Percentiles rank a stretch among this genome's conserved stretches.
Conservation (phyloP, 30 jellyfish, hydroid and myxozoan genomes). For the Aurelia sp. region DNA sequence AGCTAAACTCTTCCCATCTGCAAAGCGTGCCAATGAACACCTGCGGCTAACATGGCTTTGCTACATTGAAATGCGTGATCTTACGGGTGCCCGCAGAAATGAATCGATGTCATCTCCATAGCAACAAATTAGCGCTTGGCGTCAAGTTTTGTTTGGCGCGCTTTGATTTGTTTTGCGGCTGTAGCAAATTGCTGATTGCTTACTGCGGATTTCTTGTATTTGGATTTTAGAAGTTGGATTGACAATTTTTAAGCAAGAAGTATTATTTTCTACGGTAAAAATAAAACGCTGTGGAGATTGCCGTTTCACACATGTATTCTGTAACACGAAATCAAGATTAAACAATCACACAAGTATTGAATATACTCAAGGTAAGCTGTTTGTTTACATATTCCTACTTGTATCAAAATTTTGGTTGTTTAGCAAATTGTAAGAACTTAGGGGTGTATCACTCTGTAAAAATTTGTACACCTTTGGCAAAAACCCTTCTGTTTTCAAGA, state of each 20-base stretch:
- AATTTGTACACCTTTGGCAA: too few species aligned
- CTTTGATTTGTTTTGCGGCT: constrained; percentile 4
- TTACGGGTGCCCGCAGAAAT: constrained; percentile 34
- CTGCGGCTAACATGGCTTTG: constrained; percentile 18
- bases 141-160: constrained; percentile 24
- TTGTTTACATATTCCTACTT: too few species aligned
- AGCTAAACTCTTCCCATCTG: constrained; percentile 19
- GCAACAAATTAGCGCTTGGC: constrained; percentile 41
- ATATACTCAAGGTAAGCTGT: too few species aligned
- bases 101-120: constrained; percentile 16
- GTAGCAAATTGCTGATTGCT: constrained; percentile 2
- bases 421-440: too few species aligned
- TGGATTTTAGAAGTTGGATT: not conserved
- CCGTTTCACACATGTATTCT: too few species aligned
- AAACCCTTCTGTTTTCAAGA: too few species aligned
- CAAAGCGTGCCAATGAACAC: not conserved
- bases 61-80: constrained; percentile 58
- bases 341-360: too few species aligned
- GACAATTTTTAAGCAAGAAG: not conserved
- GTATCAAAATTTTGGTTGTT: too few species aligned
- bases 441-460: too few species aligned
- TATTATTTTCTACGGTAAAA: not conserved
- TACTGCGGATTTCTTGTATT: not conserved
- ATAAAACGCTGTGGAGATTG: not conserved
- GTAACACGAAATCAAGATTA: too few species aligned